Evolutionary conservation across 53 echinoderm and acorn worm genomes (phyloP).

Genomic region (Stichopus horrens): DNA sequence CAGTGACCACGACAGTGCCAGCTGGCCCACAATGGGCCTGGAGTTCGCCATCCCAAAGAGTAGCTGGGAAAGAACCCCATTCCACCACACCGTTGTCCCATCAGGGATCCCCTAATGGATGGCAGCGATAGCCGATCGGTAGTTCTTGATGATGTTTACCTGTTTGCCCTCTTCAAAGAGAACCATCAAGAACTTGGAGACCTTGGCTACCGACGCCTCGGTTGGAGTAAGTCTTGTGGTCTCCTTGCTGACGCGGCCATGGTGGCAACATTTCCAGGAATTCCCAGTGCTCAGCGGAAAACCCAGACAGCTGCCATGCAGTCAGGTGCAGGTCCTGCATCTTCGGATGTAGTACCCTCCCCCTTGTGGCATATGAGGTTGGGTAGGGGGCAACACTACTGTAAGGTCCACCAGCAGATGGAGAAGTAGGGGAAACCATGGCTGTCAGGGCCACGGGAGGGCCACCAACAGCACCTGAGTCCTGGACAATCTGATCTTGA

Average conservation of each 20-base stretch:
- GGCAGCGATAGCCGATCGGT: neutral
- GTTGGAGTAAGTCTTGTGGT: neutral
- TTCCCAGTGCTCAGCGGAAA: slow-evolving; percentile 1
- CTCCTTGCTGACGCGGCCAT: neutral
- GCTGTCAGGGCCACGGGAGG: too few species aligned
- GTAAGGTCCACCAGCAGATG: too few species aligned
- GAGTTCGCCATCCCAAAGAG: too few species aligned
- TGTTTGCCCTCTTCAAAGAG: neutral
- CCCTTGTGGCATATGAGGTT: too few species aligned
- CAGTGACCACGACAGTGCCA: too few species aligned
- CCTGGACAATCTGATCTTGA: too few species aligned
- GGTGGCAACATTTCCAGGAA: neutral
- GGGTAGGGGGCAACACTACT: too few species aligned
- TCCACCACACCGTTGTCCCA: neutral
- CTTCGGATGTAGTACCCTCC: neutral
- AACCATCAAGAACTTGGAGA: neutral
- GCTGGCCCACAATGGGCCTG: too few species aligned
- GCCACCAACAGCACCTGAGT: too few species aligned
- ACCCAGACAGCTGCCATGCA: neutral
- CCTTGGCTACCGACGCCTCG: neutral
- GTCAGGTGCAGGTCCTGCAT: too few species aligned
- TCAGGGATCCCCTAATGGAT: neutral
- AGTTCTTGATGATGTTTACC: neutral
- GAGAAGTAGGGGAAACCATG: too few species aligned
- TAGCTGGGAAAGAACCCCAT: neutral